Evolutionary conservation across 2,113 vertebrate species (phyloP).

Genomic region (Pao palembangensis): DNA sequence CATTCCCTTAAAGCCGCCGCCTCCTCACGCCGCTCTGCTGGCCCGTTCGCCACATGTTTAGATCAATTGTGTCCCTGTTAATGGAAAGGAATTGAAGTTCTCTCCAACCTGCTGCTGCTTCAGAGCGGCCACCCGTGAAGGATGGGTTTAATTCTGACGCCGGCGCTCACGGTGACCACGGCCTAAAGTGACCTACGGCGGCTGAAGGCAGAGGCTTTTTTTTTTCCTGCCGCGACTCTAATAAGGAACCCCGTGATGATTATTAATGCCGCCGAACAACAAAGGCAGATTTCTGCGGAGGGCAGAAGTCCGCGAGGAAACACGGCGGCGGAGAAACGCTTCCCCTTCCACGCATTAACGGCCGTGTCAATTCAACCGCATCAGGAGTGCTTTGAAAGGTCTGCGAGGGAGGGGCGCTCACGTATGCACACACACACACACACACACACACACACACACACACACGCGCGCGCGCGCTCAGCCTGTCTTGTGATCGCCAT

Average conservation of each 20-base stretch:
- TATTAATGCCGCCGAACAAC: slow-evolving; percentile 52
- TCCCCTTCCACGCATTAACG: slow-evolving; percentile 56
- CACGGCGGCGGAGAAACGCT: slow-evolving; percentile 43
- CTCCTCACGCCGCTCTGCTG: slow-evolving; percentile 61
- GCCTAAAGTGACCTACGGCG: slow-evolving; percentile 62
- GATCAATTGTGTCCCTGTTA: slow-evolving; percentile 76
- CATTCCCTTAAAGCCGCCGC: slow-evolving; percentile 42
- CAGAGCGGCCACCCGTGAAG: slow-evolving; percentile 63
- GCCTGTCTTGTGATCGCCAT: slow-evolving; percentile 65
- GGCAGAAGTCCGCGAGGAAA: slow-evolving; percentile 30
- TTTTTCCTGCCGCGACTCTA: slow-evolving; percentile 20
- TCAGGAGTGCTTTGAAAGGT: slow-evolving; percentile 66
- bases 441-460: background rate
- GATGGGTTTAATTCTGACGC: slow-evolving; percentile 69
- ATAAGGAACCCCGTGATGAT: slow-evolving; percentile 58
- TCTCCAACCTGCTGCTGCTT: slow-evolving; percentile 50
- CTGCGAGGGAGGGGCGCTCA: slow-evolving; percentile 6
- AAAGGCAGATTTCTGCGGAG: slow-evolving; percentile 52
- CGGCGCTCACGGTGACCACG: slow-evolving; percentile 39
- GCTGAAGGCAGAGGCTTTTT: slow-evolving; percentile 31
- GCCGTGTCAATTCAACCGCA: slow-evolving; percentile 62
- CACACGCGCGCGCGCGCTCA: slow-evolving; percentile 31
- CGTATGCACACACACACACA: background rate
- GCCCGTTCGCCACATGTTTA: slow-evolving; percentile 69
- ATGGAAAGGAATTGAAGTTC: slow-evolving; percentile 72